Percentiles rank a stretch among this genome's conserved stretches.
Evolutionary conservation across 2,113 vertebrate genomes (phyloP).

Genomic region (Rhombomys opimus): DNA sequence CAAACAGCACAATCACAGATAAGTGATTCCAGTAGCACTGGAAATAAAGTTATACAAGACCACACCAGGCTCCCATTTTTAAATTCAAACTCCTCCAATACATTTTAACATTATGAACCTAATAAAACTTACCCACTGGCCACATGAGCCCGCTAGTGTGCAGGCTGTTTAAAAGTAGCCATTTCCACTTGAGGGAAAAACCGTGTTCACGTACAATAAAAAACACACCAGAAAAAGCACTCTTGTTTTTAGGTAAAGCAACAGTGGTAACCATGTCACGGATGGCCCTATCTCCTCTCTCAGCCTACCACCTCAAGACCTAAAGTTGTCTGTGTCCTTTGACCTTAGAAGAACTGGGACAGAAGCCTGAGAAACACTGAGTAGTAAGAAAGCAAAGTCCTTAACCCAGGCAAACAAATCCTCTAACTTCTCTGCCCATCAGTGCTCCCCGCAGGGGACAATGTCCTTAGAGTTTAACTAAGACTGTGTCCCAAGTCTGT

Average conservation of each 20-base stretch:
- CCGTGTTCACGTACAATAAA: not conserved
- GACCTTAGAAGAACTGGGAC: not conserved
- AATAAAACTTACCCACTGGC: not conserved
- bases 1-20: not conserved
- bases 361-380: not conserved
- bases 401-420: constrained; percentile 5
- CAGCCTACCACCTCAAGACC: not conserved
- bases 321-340: not conserved
- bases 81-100: constrained; percentile 55
- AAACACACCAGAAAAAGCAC: not conserved
- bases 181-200: constrained; percentile 23
- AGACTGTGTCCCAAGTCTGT: not conserved
- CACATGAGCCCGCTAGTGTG: constrained; percentile 2
- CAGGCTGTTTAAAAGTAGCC: not conserved
- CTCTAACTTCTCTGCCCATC: not conserved
- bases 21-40: not conserved
- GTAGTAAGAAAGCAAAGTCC: not conserved
- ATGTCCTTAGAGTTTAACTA: constrained; percentile 8
- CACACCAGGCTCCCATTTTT: not conserved
- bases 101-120: constrained; percentile 28
- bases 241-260: constrained; percentile 10
- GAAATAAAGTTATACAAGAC: not conserved
- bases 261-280: not conserved
- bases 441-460: not conserved
- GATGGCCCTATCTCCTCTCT: not conserved